Conservation (phyloP, 2,797 vertebrate genomes). For the Melanotaenia boesemani region DNA sequence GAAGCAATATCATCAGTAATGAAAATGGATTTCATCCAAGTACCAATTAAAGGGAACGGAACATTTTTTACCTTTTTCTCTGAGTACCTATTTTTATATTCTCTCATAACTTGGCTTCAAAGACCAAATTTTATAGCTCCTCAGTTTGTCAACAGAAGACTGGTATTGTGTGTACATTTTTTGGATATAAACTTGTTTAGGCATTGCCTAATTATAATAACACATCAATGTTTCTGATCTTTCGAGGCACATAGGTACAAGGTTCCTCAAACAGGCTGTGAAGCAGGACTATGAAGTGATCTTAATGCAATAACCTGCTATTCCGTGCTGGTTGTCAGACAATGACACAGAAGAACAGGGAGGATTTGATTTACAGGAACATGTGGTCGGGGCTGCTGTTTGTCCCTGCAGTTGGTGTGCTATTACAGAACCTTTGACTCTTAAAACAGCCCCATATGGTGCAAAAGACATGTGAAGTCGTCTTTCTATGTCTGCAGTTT, state of each 20-base stretch:
- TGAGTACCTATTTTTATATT: neutral
- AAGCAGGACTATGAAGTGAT: conserved; percentile 50
- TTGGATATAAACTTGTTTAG: neutral
- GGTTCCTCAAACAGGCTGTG: conserved; percentile 18
- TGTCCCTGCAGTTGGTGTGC: conserved; percentile 75
- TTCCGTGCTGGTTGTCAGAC: conserved; percentile 55
- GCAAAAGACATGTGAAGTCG: conserved; percentile 59
- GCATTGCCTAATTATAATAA: neutral
- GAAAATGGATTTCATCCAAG: neutral
- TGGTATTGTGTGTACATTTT: neutral
- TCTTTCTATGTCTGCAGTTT: conserved; percentile 47
- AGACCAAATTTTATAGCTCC: neutral
- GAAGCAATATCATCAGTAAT: neutral
- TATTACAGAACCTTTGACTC: conserved; percentile 64
- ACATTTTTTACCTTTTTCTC: neutral
- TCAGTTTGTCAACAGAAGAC: too few species aligned
- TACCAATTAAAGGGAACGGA: neutral
- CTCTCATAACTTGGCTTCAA: neutral
- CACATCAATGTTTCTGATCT: neutral
- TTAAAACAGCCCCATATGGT: conserved; percentile 73
- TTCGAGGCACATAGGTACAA: neutral
- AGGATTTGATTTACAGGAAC: conserved; percentile 77
- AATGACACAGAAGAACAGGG: conserved; percentile 52
- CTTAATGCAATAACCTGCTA: conserved; percentile 62
- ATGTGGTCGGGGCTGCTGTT: conserved; percentile 75